Evolutionary conservation across 1,140 invertebrate species (phyloP).

Genomic region (Drosophila nannoptera): DNA sequence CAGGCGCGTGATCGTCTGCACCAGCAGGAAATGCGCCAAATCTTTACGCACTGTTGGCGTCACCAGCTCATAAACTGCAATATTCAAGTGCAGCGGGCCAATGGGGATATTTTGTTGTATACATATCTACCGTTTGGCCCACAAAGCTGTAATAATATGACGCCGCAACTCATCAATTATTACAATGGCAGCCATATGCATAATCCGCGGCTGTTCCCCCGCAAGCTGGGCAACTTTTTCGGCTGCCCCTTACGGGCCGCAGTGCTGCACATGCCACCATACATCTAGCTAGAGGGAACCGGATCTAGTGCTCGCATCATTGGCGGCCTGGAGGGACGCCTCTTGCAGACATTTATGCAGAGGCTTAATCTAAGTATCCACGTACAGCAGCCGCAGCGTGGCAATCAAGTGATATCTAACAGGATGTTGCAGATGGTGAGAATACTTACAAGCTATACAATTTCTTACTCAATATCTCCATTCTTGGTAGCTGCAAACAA

Average conservation of each 20-base stretch:
- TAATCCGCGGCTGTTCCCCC: conserved; percentile 49
- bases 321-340: conserved; percentile 53
- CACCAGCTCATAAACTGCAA: conserved; percentile 69
- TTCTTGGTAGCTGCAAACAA: conserved; percentile 25
- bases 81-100: conserved; percentile 59
- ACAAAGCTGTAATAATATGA: conserved; percentile 34
- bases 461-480: neutral
- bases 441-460: neutral
- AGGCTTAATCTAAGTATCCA: conserved; percentile 51
- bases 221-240: conserved; percentile 60
- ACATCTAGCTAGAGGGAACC: conserved; percentile 32
- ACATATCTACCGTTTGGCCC: conserved; percentile 60
- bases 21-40: conserved; percentile 54
- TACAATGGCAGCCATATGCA: conserved; percentile 53
- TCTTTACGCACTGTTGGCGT: conserved; percentile 68
- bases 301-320: conserved; percentile 22
- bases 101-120: conserved; percentile 64
- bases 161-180: conserved; percentile 58
- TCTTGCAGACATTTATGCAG: conserved; percentile 46
- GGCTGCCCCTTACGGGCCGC: conserved; percentile 54
- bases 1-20: conserved; percentile 55
- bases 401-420: neutral
- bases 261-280: conserved; percentile 58
- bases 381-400: conserved; percentile 9
- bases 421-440: conserved; percentile 51